These are phyloP conservation scores for Rana temporaria DNA, from an alignment of 2,113 vertebrate species.

Conservation along the genomic window DNA sequence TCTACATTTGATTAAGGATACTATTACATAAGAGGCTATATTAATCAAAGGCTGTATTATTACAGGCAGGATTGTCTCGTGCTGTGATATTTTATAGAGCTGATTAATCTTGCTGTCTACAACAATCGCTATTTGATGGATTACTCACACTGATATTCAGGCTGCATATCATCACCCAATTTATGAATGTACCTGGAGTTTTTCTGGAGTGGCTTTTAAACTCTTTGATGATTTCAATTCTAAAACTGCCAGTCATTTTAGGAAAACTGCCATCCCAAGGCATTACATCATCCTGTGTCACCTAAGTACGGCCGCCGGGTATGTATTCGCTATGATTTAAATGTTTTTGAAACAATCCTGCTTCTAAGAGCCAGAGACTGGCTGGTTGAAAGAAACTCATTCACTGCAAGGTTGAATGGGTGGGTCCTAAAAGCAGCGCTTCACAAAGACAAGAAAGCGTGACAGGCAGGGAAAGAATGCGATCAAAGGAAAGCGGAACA, in stretches of 20 bases:
- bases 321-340: conserved; percentile 7
- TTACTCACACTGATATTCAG: background rate
- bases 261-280: background rate
- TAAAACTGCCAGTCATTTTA: background rate
- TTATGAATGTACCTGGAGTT: conserved; percentile 5
- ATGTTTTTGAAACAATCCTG: conserved; percentile 13
- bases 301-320: background rate
- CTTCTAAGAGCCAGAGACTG: conserved; percentile 5
- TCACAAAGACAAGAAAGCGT: conserved; percentile 23
- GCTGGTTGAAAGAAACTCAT: conserved; percentile 23
- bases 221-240: background rate
- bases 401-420: conserved; percentile 2
- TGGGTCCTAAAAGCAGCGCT: background rate
- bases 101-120: conserved; percentile 12
- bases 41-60: conserved; percentile 9
- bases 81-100: conserved; percentile 21
- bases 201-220: background rate
- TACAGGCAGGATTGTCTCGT: conserved; percentile 3
- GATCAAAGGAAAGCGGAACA: conserved; percentile 35
- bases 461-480: background rate
- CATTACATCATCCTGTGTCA: conserved; percentile 4
- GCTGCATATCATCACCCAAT: background rate
- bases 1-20: conserved; percentile 12
- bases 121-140: background rate
- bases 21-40: conserved; percentile 9